Evolutionary conservation across 2,113 vertebrate species (phyloP).

Genomic region (Mustela nigripes): DNA sequence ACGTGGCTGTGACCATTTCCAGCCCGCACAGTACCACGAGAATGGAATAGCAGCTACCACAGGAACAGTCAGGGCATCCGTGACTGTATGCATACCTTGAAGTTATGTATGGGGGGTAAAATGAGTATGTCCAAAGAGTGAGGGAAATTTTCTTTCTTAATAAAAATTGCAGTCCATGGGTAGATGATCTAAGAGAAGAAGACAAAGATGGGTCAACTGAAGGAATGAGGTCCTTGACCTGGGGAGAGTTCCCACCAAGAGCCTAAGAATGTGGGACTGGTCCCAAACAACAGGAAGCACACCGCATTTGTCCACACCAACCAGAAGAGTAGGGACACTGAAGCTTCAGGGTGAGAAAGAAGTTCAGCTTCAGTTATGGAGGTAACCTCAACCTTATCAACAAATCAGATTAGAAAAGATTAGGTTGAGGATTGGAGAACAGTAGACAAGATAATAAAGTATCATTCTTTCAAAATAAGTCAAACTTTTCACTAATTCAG

Average conservation of each 20-base stretch:
- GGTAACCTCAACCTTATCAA: neutral
- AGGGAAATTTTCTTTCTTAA: neutral
- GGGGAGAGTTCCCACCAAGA: neutral
- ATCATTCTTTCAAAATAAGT: neutral
- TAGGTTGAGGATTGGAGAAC: neutral
- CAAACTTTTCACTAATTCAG: neutral
- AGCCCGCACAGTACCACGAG: too few species aligned
- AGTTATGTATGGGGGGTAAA: neutral
- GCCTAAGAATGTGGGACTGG: too few species aligned
- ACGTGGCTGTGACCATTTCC: neutral
- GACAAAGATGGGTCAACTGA: neutral
- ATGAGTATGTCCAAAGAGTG: neutral
- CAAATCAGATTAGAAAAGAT: neutral
- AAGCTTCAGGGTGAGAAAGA: neutral
- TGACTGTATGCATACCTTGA: neutral
- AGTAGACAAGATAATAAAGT: neutral
- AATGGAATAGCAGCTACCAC: rapidly evolving
- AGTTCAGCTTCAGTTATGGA: neutral
- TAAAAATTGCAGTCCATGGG: neutral
- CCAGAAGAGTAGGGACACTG: neutral
- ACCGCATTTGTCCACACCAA: rapidly evolving
- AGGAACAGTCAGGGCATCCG: rapidly evolving
- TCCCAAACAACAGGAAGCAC: rapidly evolving
- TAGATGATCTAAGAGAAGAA: neutral
- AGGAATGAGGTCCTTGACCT: neutral